A percentile compares a stretch with the other conserved stretches of the same genome.
phyloP scores from a whole-genome alignment of 2,797 vertebrate species.

The Crocodylus rhombifer region DNA sequence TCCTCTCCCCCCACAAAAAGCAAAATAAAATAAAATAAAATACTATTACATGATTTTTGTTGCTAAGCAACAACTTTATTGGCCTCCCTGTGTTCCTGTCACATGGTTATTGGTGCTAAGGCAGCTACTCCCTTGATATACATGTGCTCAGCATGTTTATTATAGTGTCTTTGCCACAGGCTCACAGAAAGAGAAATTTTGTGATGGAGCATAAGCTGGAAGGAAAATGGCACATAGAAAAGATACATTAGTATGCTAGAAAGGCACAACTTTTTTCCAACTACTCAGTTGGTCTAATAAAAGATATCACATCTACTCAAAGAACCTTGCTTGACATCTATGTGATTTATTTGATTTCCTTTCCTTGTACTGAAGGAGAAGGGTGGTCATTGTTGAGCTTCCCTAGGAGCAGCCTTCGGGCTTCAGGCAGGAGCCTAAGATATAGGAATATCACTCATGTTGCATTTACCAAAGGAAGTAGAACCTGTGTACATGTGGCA shows the following conservation, averaged over 20 bases:
- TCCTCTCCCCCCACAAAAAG: background rate
- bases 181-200: background rate
- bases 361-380: background rate
- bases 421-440: background rate
- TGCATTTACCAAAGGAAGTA: background rate
- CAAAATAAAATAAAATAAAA: background rate
- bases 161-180: constrained; percentile 48
- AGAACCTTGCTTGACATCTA: background rate
- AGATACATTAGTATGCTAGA: background rate
- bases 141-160: constrained; percentile 69
- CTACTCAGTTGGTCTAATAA: background rate
- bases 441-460: background rate
- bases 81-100: constrained; percentile 61
- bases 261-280: background rate
- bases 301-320: too few species aligned
- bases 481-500: background rate
- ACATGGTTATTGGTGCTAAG: constrained; percentile 51
- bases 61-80: constrained; percentile 56
- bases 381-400: background rate
- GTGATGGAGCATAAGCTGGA: background rate
- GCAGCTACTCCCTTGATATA: constrained; percentile 69
- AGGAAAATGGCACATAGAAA: background rate
- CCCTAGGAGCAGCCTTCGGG: background rate
- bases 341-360: background rate
- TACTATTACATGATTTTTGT: constrained; percentile 31